Evolutionary conservation across 2,113 vertebrate genomes (phyloP).

Genomic region (Callorhinus ursinus): DNA sequence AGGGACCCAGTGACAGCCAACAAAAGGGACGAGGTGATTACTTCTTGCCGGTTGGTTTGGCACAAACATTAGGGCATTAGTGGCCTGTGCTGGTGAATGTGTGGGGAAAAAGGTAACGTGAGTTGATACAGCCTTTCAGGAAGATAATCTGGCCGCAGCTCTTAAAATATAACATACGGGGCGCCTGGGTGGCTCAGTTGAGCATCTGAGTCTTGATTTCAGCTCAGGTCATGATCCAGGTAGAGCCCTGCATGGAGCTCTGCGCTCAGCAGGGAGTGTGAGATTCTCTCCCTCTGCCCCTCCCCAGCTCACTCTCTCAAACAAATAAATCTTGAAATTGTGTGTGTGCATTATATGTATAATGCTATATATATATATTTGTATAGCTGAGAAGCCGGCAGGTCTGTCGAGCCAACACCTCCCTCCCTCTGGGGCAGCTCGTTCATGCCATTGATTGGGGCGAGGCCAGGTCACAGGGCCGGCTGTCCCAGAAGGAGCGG

Average conservation of each 20-base stretch:
- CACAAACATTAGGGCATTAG: rapidly evolving
- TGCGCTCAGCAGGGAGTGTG: no score
- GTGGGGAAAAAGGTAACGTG: rapidly evolving
- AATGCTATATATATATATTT: no score
- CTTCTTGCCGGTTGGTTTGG: background rate
- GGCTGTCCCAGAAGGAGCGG: rapidly evolving
- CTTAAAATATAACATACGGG: rapidly evolving
- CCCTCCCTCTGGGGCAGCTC: rapidly evolving
- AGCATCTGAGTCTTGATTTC: background rate
- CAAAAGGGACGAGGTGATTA: rapidly evolving
- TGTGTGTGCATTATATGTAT: no score
- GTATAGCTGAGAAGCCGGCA: rapidly evolving
- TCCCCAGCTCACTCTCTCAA: background rate
- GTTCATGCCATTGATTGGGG: rapidly evolving
- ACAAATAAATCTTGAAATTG: background rate
- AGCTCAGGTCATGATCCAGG: background rate
- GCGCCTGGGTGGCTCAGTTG: background rate
- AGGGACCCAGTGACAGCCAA: rapidly evolving
- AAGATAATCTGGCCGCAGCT: background rate
- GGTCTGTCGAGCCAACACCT: background rate
- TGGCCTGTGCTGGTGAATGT: background rate
- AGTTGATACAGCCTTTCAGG: background rate
- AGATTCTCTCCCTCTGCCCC: background rate
- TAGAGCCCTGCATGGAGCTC: no score
- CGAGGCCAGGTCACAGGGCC: background rate